Conservation (phyloP, 2,888 invertebrate genomes). For the Polyploca ridens region DNA sequence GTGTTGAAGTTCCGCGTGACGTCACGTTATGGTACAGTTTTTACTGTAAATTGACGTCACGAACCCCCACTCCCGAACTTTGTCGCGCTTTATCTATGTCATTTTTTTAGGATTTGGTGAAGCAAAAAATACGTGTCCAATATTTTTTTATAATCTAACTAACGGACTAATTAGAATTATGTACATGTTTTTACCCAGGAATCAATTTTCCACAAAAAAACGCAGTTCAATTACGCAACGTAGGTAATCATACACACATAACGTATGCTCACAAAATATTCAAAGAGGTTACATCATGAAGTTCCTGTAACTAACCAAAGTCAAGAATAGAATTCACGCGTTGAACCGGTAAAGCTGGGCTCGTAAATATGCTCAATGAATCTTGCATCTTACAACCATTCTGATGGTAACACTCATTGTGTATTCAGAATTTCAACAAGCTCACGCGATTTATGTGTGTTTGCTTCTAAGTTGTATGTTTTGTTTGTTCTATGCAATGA, state of each 20-base stretch:
- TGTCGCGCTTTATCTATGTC: too few species aligned
- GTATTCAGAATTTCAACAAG: not conserved
- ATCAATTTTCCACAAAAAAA: too few species aligned
- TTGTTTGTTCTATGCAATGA: not conserved
- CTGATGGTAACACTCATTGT: not conserved
- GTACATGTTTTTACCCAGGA: too few species aligned
- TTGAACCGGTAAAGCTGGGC: not conserved
- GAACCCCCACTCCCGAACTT: too few species aligned
- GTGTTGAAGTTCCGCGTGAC: too few species aligned
- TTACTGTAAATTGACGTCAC: too few species aligned
- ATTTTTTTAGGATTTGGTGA: too few species aligned
- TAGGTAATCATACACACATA: not conserved
- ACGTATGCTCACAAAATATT: not conserved
- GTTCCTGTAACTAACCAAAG: not conserved
- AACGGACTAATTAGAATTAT: too few species aligned
- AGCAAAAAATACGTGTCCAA: too few species aligned
- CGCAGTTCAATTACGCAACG: not conserved
- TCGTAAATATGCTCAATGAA: not conserved
- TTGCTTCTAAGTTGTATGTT: not conserved
- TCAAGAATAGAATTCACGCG: not conserved
- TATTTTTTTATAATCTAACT: too few species aligned
- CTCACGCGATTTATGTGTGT: not conserved
- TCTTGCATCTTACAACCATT: not conserved
- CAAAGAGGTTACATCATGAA: not conserved
- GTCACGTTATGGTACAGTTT: too few species aligned